These are phyloP conservation scores for Ophion obscuratus DNA, from an alignment of 2,888 invertebrate species.

Conservation along the genomic window DNA sequence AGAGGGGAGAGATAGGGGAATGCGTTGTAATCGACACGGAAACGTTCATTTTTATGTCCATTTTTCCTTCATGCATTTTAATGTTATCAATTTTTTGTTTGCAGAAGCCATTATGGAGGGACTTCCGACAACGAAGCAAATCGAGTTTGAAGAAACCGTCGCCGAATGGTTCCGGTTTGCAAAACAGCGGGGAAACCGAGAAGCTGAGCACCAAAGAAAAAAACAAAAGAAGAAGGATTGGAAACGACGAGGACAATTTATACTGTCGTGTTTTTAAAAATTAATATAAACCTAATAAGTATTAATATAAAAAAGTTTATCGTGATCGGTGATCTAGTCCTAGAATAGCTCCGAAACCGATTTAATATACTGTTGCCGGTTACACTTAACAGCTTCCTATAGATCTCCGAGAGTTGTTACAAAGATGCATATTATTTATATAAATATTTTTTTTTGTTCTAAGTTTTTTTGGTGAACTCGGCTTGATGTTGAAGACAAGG, in stretches of 20 bases:
- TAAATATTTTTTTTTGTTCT: no score
- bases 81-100: constrained; percentile 33
- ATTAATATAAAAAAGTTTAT: constrained; percentile 12
- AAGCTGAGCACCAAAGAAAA: constrained; percentile 32
- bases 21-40: background rate
- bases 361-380: constrained; percentile 14
- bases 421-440: background rate
- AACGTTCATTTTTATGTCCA: constrained; percentile 25
- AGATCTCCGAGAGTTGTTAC: background rate
- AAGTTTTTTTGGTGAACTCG: background rate
- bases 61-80: constrained; percentile 31
- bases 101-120: constrained; percentile 41
- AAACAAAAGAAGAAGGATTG: constrained; percentile 6
- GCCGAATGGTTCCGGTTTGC: constrained; percentile 50
- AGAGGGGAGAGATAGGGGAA: no score
- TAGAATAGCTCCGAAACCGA: constrained; percentile 17
- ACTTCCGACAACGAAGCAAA: constrained; percentile 32
- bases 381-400: constrained; percentile 5
- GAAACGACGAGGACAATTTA: constrained; percentile 26
- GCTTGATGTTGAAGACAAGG: background rate
- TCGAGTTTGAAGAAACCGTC: constrained; percentile 44
- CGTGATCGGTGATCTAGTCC: constrained; percentile 20
- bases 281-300: constrained; percentile 5
- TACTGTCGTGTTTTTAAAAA: constrained; percentile 4
- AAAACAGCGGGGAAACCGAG: constrained; percentile 45